Percentiles rank a stretch among this genome's conserved stretches.
phyloP scores from a whole-genome alignment of 92 coral and sea anemone genomes.

The Paramuricea clavata region DNA sequence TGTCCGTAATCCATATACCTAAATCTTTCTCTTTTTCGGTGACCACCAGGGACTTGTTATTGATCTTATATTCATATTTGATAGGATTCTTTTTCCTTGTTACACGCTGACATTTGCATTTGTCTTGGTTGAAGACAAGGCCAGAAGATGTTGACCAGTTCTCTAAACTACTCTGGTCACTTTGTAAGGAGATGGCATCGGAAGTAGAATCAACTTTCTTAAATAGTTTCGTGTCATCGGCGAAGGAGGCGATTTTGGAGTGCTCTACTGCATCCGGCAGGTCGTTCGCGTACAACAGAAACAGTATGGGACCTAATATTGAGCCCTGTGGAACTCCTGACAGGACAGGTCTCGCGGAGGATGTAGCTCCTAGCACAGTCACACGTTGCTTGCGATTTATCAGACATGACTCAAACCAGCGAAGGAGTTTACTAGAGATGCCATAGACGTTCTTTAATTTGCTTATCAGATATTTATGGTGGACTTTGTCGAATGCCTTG shows the following conservation, averaged over 20 bases:
- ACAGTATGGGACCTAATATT: slow-evolving; percentile 37
- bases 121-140: slow-evolving; percentile 52
- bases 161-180: slow-evolving; percentile 22
- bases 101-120: slow-evolving; percentile 19
- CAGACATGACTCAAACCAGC: slow-evolving; percentile 52
- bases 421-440: slow-evolving; percentile 30
- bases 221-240: slow-evolving; percentile 38
- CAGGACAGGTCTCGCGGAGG: slow-evolving; percentile 19
- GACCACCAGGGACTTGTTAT: neutral
- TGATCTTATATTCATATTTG: slow-evolving; percentile 12
- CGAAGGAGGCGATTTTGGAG: slow-evolving; percentile 38
- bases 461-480: slow-evolving; percentile 24
- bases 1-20: slow-evolving; percentile 7
- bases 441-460: slow-evolving; percentile 17
- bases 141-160: slow-evolving; percentile 16
- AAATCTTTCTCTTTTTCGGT: slow-evolving; percentile 9
- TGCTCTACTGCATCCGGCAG: slow-evolving; percentile 41
- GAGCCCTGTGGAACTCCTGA: slow-evolving; percentile 60
- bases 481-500: slow-evolving; percentile 66
- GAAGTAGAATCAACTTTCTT: slow-evolving; percentile 19
- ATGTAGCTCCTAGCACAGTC: slow-evolving; percentile 60
- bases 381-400: slow-evolving; percentile 41
- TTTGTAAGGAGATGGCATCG: slow-evolving; percentile 31
- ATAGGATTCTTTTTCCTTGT: slow-evolving; percentile 11
- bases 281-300: slow-evolving; percentile 20